Evolutionary conservation across 2,113 vertebrate species (phyloP).

Genomic region (Cromileptes altivelis): DNA sequence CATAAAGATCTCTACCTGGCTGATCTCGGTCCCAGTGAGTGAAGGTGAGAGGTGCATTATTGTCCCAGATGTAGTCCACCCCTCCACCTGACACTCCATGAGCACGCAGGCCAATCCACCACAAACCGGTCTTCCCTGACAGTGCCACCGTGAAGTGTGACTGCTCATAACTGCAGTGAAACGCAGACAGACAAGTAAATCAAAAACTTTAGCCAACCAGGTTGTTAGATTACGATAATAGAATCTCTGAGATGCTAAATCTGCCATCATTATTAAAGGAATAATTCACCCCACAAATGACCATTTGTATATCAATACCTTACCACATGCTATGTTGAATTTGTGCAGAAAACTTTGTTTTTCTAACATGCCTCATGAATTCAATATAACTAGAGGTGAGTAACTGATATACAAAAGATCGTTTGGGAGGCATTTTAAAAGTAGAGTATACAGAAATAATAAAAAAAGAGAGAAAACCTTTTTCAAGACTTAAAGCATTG

Average conservation of each 20-base stretch:
- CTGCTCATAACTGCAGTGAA: conserved; percentile 83
- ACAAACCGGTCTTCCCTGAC: conserved; percentile 73
- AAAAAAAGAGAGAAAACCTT: not conserved
- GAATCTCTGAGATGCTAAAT: not conserved
- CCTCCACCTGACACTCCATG: conserved; percentile 68
- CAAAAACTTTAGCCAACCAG: not conserved
- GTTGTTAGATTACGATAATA: not conserved
- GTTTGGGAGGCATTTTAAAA: no score
- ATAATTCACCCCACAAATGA: no score
- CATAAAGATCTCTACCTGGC: conserved; percentile 74
- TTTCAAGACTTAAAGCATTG: not conserved
- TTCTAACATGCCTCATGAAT: no score
- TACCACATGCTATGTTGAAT: no score
- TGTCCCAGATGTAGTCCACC: conserved; percentile 86
- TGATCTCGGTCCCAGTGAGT: conserved; percentile 85
- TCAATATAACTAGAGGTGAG: no score
- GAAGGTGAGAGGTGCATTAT: conserved; percentile 75
- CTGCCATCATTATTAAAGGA: not conserved
- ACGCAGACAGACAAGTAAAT: not conserved
- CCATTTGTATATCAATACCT: no score
- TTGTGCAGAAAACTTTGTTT: no score
- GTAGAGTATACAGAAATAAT: not conserved
- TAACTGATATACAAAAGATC: no score
- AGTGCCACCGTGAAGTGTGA: conserved; percentile 82
- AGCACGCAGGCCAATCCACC: conserved; percentile 85